These are phyloP conservation scores for Leucopsar rothschildi DNA, from an alignment of 2,113 vertebrate genomes.

Conservation along the genomic window DNA sequence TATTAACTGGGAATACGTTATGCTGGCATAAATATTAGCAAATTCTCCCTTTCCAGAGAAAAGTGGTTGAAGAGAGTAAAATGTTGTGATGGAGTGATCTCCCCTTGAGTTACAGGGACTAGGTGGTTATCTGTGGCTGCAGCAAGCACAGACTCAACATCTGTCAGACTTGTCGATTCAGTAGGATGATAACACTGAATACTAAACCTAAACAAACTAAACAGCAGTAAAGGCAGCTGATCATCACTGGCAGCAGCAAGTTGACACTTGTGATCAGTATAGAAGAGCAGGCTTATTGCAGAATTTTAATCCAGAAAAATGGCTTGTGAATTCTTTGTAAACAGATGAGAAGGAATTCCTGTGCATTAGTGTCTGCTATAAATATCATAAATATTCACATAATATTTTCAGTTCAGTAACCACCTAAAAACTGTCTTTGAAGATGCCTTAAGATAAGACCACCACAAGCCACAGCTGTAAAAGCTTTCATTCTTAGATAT, in stretches of 20 bases:
- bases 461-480: neutral
- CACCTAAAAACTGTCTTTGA: neutral
- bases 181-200: neutral
- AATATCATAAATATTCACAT: neutral
- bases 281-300: neutral
- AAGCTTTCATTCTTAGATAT: neutral
- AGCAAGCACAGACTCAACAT: neutral
- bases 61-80: neutral
- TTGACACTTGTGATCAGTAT: neutral
- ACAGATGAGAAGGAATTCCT: neutral
- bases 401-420: neutral
- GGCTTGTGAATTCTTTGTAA: neutral
- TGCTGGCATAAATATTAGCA: neutral
- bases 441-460: neutral
- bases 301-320: neutral
- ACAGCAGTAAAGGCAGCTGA: neutral
- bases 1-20: neutral
- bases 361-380: neutral
- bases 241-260: neutral
- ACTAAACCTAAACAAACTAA: neutral
- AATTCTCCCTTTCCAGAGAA: neutral
- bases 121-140: neutral
- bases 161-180: neutral
- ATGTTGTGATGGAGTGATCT: neutral
- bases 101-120: neutral